Base-by-base conservation (phyloP, 37 sponge, comb jelly and placozoan species). In the Cliona cf. orientalis region DNA sequence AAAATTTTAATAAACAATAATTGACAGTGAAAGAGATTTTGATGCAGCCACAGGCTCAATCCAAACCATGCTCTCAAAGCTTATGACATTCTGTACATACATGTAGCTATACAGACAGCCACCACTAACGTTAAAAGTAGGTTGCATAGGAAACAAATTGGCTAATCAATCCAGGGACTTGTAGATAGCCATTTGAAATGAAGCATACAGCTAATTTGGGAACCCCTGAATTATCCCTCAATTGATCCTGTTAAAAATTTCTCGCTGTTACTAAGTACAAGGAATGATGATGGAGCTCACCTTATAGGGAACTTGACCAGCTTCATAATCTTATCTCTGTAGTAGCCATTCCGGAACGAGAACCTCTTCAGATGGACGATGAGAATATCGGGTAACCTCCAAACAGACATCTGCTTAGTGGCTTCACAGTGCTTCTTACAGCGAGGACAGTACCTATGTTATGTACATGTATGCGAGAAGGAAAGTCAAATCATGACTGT, bases 341-440 rank as follows among this genome's bases (percentile, higher is more conserved):
- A 69, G 71, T 70, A 29, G 4, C 56, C 56, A 36, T 86, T 86
- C 26, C 58, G 57, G 69, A 80, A 93, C 23, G 83, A 79, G 63
- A 98, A 98, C 58, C 99, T 84, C 89, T 98, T 98, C 72, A 98
- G 73, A 32, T 95, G 96, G 21, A 98, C 26, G 37, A 98, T 86
- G 25, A 98, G 94, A 22, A 95, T 38, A n/a, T 57, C 36, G 7
- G 99, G 99, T 14, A 95, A 67, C 33, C 82, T 58, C 96, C 96
- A 98, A 37, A 95, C 28, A 0, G 96, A 92, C 78, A 98, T 88
- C 88, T 89, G 91, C 69, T 98, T 98, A 33, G 85, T 89, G 38
- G 99, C 99, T 56, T 95, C 94, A 22, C 90, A 34, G 57, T 93
- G 93, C 66, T 85, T 86, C 90, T 98, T 87, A 72, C 99, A 98